phyloP scores from a whole-genome alignment of 2,113 vertebrate species.

The Mixornis gularis region DNA sequence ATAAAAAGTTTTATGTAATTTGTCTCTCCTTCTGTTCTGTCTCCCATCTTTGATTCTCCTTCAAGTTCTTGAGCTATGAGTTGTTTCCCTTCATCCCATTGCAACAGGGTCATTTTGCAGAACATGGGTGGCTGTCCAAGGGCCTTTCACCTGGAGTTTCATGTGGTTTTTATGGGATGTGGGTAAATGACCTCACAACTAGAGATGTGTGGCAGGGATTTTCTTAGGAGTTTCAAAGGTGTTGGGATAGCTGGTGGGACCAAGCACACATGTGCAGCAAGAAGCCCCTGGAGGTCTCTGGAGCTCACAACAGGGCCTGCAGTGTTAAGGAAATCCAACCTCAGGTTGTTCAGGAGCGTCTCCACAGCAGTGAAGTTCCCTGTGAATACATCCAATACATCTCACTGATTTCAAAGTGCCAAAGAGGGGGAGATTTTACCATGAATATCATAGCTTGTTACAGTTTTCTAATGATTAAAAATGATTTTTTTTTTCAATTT shows the following conservation, averaged over 20 bases:
- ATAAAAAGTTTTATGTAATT: neutral
- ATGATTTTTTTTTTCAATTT: neutral
- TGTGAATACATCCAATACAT: neutral
- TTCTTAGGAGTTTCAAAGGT: neutral
- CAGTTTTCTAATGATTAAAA: neutral
- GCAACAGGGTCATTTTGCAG: neutral
- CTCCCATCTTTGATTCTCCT: neutral
- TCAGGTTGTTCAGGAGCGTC: neutral
- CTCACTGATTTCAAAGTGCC: neutral
- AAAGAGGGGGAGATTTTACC: neutral
- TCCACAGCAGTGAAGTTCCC: neutral
- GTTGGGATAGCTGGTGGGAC: neutral
- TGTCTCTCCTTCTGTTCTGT: neutral
- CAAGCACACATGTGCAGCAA: neutral
- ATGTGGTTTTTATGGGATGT: neutral
- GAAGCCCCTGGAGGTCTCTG: neutral
- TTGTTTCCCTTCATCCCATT: neutral
- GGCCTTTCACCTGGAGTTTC: neutral
- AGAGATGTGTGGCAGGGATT: neutral
- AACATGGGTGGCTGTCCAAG: rapidly evolving
- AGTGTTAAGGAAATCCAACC: neutral
- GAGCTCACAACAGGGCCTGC: neutral
- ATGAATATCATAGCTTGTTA: neutral
- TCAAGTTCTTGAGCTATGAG: neutral
- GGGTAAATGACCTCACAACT: neutral